Base-by-base conservation (phyloP, 2,113 vertebrate genomes). In the Cyprinodon tularosa region DNA sequence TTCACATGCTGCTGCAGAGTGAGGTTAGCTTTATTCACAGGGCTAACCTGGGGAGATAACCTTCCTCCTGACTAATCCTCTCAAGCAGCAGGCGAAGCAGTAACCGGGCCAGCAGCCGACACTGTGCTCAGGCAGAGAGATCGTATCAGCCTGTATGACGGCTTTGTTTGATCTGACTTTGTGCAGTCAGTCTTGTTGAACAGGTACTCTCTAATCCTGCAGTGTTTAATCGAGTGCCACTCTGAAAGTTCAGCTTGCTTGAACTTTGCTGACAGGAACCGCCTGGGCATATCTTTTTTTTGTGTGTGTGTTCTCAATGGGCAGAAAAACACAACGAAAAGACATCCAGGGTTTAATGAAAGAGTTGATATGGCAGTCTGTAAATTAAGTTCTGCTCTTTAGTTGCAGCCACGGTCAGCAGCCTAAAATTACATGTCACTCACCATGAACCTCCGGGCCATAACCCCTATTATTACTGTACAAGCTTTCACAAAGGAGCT, bases 61-160 rank as follows among this genome's bases (percentile, higher is more conserved):
- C 74, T 84, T 83, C 53, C 74, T 77, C 39, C 65, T 73, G 79
- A 81, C 80, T 79, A 84, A 89, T 85, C 83, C 87, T 8, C 86
- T 50, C 9, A 69, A 62, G 69, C 42, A 47, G 84, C 57, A 63
- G 74, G 17, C 4, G 15, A 20, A 47, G 76, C 8, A 12, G 65
- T 38, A 67, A 78, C 66, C 47, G 65, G 74, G 71, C 61, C 76
- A 78, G 61, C 20, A 4, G 50, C 63, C 40, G 76, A 80, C 59
- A 65, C 36, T 22, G 59, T 20, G 1, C 63, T 76, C 38, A 36
- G 76, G 72, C 71, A n/a, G 64, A 15, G 68, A 66, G 74, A 62
- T 73, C 68, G 70, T 71, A 71, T 82, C 83, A 75, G 66, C 80
- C 80, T 88, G 76, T 83, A 84, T 59, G 70, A 71, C 15, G 42